A percentile compares a stretch with the other conserved stretches of the same genome.
Evolutionary conservation across 2,797 vertebrate genomes (phyloP).

Genomic region (Danio choprae): DNA sequence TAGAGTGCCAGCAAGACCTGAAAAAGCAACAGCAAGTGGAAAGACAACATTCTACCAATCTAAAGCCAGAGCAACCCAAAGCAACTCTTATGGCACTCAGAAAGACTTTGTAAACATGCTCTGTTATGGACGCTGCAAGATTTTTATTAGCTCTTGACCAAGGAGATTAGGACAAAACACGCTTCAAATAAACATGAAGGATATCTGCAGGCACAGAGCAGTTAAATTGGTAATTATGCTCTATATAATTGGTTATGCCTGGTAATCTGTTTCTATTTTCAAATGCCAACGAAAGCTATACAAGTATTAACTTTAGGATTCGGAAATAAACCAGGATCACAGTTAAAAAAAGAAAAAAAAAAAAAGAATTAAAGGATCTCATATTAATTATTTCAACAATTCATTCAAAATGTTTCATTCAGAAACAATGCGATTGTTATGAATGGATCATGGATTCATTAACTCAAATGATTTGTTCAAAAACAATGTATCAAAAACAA

Average conservation of each 20-base stretch:
- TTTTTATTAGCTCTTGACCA: slow-evolving; percentile 10
- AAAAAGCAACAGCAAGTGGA: slow-evolving; percentile 16
- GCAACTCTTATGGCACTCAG: neutral
- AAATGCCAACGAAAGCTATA: neutral
- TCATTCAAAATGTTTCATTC: too few relatives aligned
- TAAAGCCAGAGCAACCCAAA: slow-evolving; percentile 20
- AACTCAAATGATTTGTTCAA: too few relatives aligned
- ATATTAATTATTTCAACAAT: too few relatives aligned
- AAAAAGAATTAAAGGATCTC: neutral
- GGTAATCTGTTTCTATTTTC: neutral
- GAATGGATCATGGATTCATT: too few relatives aligned
- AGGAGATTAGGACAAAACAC: neutral
- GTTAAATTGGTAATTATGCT: slow-evolving; percentile 8
- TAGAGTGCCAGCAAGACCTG: neutral
- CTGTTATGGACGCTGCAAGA: slow-evolving; percentile 5
- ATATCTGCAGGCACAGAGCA: slow-evolving; percentile 35
- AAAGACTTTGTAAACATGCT: slow-evolving; percentile 5
- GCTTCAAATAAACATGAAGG: slow-evolving; percentile 30
- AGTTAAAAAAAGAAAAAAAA: neutral
- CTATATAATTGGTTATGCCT: neutral
- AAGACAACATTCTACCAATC: slow-evolving; percentile 1
- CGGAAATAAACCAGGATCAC: neutral
- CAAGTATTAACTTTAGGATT: neutral
- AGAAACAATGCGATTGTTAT: too few relatives aligned
- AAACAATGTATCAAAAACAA: too few relatives aligned